A percentile compares a stretch with the other conserved stretches of the same genome.
Evolutionary conservation across 1,140 invertebrate genomes (phyloP).

Genomic region (Berghia stephanieae): DNA sequence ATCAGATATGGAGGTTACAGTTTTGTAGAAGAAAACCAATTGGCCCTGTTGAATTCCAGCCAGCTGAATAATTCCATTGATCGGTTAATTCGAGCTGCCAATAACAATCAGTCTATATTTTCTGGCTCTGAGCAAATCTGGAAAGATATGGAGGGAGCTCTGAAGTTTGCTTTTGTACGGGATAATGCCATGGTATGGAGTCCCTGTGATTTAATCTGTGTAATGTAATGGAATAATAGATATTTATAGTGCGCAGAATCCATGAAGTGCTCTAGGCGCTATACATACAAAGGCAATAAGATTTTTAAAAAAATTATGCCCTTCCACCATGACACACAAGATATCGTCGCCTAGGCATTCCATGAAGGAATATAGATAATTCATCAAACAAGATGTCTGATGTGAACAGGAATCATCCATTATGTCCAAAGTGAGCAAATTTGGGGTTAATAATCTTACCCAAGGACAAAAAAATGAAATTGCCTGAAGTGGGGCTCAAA

Average conservation of each 20-base stretch:
- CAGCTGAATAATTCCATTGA: slow-evolving; percentile 41
- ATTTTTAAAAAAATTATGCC: too few species aligned
- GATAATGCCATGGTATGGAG: slow-evolving; percentile 50
- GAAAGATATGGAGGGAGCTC: slow-evolving; percentile 41
- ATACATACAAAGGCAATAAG: background rate
- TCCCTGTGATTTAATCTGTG: background rate
- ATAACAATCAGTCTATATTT: slow-evolving; percentile 44
- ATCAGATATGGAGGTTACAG: slow-evolving; percentile 61
- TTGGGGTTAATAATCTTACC: too few species aligned
- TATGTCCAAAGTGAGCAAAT: too few species aligned
- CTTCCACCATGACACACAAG: too few species aligned
- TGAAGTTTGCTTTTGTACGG: slow-evolving; percentile 38
- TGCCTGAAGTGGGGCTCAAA: too few species aligned
- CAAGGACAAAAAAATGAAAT: too few species aligned
- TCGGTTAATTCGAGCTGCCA: slow-evolving; percentile 43
- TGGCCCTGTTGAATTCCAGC: slow-evolving; percentile 56
- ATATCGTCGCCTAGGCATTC: too few species aligned
- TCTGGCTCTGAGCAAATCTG: slow-evolving; percentile 35
- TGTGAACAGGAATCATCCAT: too few species aligned
- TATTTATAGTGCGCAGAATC: background rate
- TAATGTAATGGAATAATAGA: too few species aligned
- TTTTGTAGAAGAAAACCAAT: slow-evolving; percentile 50
- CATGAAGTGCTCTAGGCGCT: background rate
- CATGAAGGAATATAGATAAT: too few species aligned
- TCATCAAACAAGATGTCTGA: too few species aligned